These are phyloP conservation scores for Pachyuromys duprasi DNA, from an alignment of 2,797 vertebrate species.

Conservation along the genomic window DNA sequence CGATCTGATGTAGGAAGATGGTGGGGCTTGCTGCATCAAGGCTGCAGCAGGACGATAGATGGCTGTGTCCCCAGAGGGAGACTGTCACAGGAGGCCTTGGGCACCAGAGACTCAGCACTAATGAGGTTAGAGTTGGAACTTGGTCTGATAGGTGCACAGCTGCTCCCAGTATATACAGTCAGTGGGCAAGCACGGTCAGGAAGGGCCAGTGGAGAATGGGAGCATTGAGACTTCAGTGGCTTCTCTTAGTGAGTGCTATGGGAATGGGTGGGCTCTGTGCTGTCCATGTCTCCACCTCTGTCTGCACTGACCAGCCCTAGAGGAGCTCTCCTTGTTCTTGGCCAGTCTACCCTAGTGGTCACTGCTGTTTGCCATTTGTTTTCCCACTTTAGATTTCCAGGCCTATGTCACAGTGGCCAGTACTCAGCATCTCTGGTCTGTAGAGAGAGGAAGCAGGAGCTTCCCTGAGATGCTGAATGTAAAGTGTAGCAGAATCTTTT, in stretches of 20 bases:
- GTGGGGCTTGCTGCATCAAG: background rate
- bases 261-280: background rate
- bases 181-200: background rate
- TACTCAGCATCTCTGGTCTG: no score
- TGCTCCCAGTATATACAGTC: background rate
- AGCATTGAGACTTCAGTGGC: background rate
- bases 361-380: background rate
- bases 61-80: no score
- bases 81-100: background rate
- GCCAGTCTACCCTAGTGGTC: background rate
- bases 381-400: background rate
- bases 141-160: background rate
- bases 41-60: background rate
- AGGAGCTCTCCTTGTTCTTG: background rate
- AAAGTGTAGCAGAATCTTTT: background rate
- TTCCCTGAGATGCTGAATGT: background rate
- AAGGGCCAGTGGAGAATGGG: rapidly evolving
- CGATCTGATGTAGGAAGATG: background rate
- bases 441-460: background rate
- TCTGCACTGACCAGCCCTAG: background rate
- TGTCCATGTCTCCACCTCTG: background rate
- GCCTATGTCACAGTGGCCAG: no score
- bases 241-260: no score
- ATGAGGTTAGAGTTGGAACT: background rate
- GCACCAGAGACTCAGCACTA: background rate